Evolutionary conservation across 2,797 vertebrate species (phyloP).

Genomic region (Arrhamphus sclerolepis): DNA sequence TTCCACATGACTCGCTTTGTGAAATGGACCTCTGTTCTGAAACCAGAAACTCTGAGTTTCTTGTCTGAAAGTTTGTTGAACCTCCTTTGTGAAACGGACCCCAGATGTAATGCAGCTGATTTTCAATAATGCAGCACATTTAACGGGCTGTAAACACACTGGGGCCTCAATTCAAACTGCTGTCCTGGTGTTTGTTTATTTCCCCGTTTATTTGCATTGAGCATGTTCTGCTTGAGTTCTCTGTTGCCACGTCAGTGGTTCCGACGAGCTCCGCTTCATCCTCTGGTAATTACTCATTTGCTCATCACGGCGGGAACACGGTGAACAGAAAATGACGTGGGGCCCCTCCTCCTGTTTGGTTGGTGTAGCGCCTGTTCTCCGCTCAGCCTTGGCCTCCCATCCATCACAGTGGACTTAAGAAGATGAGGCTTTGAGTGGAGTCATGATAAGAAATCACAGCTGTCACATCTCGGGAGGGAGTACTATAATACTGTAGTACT

Average conservation of each 20-base stretch:
- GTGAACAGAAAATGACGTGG: no score
- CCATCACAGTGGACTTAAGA: conserved; percentile 57
- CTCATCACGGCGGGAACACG: no score
- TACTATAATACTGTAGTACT: no score
- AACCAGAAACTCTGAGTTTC: no score
- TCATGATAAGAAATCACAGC: conserved; percentile 75
- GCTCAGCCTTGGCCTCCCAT: no score
- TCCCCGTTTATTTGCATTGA: conserved; percentile 58
- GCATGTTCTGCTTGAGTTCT: conserved; percentile 64
- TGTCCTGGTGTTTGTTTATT: conserved; percentile 56
- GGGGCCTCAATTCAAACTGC: conserved; percentile 56
- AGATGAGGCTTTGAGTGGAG: conserved; percentile 73
- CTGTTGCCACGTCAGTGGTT: conserved; percentile 31
- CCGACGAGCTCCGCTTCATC: no score
- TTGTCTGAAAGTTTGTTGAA: no score
- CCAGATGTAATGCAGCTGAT: conserved; percentile 44
- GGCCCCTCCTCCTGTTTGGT: conserved; percentile 19
- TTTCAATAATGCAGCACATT: conserved; percentile 60
- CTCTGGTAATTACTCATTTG: no score
- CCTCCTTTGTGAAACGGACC: no score
- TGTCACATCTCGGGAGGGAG: conserved; percentile 67
- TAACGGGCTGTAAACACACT: conserved; percentile 61
- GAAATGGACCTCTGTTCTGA: no score
- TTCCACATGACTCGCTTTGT: no score
- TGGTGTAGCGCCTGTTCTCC: conserved; percentile 16